These are phyloP conservation scores for Diorhabda sublineata DNA, from an alignment of 1,140 invertebrate genomes.

Conservation along the genomic window DNA sequence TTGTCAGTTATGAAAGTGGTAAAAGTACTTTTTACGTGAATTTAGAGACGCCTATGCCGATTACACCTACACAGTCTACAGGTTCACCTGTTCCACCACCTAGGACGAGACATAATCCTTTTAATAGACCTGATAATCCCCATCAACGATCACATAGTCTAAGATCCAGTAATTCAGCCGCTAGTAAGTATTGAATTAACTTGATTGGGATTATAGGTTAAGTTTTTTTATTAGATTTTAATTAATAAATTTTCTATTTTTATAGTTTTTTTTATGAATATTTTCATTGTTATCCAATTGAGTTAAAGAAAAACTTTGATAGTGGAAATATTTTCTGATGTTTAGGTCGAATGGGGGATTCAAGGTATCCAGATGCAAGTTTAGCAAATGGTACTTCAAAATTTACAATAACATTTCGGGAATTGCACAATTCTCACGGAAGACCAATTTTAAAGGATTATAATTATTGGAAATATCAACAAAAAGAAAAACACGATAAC, in stretches of 20 bases:
- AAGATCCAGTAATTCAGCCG: constrained; percentile 49
- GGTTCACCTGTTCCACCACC: constrained; percentile 60
- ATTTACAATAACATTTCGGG: constrained; percentile 63
- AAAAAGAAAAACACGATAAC: constrained; percentile 29
- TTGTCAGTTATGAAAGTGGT: constrained; percentile 31
- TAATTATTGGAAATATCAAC: constrained; percentile 60
- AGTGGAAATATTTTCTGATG: neutral
- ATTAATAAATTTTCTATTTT: too few relatives aligned
- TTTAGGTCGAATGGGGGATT: constrained; percentile 36
- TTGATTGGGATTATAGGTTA: neutral
- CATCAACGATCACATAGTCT: constrained; percentile 55
- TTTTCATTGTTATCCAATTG: too few relatives aligned
- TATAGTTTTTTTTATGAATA: too few relatives aligned
- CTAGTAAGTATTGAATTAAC: constrained; percentile 40
- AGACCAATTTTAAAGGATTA: constrained; percentile 63
- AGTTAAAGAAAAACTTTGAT: too few relatives aligned
- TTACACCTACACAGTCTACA: constrained; percentile 33
- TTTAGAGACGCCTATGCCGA: constrained; percentile 41
- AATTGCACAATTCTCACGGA: constrained; percentile 66
- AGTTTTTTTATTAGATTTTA: too few relatives aligned
- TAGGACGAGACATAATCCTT: constrained; percentile 64
- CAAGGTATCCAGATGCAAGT: constrained; percentile 15
- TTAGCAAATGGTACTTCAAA: constrained; percentile 29
- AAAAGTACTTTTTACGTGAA: constrained; percentile 36
- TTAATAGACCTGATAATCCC: constrained; percentile 55